These are phyloP conservation scores for Percina caprodes DNA, from an alignment of 2,113 vertebrate species.

Conservation along the genomic window DNA sequence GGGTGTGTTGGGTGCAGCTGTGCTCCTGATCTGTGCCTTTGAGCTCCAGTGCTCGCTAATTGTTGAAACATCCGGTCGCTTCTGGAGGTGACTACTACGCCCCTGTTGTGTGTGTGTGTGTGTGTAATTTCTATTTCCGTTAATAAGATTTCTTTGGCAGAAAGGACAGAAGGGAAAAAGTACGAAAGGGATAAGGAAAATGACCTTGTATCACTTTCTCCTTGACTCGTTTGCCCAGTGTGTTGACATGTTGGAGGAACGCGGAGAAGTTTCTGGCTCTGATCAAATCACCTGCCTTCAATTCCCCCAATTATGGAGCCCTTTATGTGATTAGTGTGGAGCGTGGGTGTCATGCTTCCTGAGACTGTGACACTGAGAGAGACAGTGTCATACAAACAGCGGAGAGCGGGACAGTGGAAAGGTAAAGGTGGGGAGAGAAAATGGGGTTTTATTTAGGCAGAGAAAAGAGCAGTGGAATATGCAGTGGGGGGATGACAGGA, in stretches of 20 bases:
- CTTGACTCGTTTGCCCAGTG: slow-evolving; percentile 31
- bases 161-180: slow-evolving; percentile 39
- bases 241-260: slow-evolving; percentile 36
- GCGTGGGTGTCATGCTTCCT: slow-evolving; percentile 2
- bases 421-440: background rate
- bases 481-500: background rate
- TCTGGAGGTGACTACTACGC: slow-evolving; percentile 50
- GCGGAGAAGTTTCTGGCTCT: slow-evolving; percentile 38
- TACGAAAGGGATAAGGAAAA: slow-evolving; percentile 27
- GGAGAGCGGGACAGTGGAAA: background rate
- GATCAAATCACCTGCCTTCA: slow-evolving; percentile 60
- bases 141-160: slow-evolving; percentile 65
- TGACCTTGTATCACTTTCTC: slow-evolving; percentile 1
- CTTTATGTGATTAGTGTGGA: slow-evolving; percentile 54
- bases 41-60: slow-evolving; percentile 54
- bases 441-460: background rate
- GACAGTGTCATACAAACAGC: background rate
- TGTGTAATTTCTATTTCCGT: slow-evolving; percentile 57
- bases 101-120: slow-evolving; percentile 10
- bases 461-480: background rate
- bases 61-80: slow-evolving; percentile 37
- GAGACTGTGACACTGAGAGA: slow-evolving; percentile 4
- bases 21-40: slow-evolving; percentile 41
- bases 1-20: slow-evolving; percentile 34
- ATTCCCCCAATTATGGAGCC: slow-evolving; percentile 49